These are phyloP conservation scores for Cataglyphis rosenhaueri DNA, from an alignment of 2,888 invertebrate species.

Conservation along the genomic window DNA sequence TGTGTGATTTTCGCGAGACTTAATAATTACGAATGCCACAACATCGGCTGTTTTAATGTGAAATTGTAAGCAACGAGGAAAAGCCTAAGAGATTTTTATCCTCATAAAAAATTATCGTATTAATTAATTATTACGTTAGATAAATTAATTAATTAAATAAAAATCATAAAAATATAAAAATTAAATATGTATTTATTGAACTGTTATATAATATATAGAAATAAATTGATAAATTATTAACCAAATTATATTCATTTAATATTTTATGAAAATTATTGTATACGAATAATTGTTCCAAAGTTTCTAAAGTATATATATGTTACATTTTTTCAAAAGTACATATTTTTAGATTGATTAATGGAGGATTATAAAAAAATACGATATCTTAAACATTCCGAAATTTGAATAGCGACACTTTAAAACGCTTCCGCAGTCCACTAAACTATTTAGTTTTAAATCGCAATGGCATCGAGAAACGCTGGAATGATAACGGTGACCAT, in stretches of 20 bases:
- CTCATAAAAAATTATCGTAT: background rate
- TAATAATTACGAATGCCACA: conserved; percentile 76
- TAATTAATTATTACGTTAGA: too few relatives aligned
- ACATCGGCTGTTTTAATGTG: conserved; percentile 75
- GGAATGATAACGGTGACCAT: background rate
- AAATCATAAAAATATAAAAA: background rate
- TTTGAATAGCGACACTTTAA: background rate
- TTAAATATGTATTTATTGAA: conserved; percentile 6
- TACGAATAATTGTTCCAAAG: background rate
- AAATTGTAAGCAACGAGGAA: conserved; percentile 40
- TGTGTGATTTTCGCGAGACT: conserved; percentile 60
- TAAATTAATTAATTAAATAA: background rate
- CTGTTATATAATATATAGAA: background rate
- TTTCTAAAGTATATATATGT: background rate
- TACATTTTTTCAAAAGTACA: background rate
- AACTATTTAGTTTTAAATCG: conserved; percentile 13
- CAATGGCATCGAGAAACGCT: background rate
- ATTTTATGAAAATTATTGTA: background rate
- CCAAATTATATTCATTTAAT: background rate
- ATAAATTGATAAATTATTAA: conserved; percentile 4
- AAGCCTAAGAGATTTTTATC: background rate
- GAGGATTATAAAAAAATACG: background rate
- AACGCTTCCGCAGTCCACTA: background rate
- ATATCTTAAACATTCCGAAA: background rate
- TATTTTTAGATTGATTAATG: background rate